Evolutionary conservation across 2,888 invertebrate species (phyloP), one percentile per base, ranked within the genome.

Genomic region (Dynastes hyllus): DNA sequence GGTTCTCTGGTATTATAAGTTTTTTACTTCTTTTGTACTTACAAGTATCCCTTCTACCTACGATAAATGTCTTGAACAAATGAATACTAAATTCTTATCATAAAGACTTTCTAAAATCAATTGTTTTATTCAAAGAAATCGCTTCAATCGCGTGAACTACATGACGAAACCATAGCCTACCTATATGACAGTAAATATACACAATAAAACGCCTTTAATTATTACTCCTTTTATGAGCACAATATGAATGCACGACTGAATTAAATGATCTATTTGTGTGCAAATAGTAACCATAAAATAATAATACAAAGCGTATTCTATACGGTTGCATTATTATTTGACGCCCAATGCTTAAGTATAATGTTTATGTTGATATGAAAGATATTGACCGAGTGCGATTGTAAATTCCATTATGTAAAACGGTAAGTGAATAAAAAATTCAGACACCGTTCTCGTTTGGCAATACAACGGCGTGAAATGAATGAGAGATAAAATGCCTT

Each of bases 401-500:
- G 63, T 63, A 63, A 63, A 66, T 66, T 45, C 66, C 45, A 66
- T 45, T 66, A 66, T 45, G 66, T 66, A 63, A 32, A 63, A 63
- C 63, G 32, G 63, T 63, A 63, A 5, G 32, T 32, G 27, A 63
- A 32, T 63, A 63, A 63, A 16, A 63, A 63, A 63, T 63, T 63
- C 32, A 32, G 32, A 63, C 63, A 63, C 29, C 63, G 63, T 63
- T 29, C 63, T 29, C 63, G 63, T 63, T 63, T 63, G 63, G 63
- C 63, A 63, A 63, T 63, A 6, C 29, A 32, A 63, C 63, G 63
- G 63, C 63, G 32, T 27, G 50, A 27, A 67, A 50, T 50, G 67
- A 67, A 65, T 65, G 50, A 8, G 50, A 67, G 67, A 67, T 67
- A 45, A 67, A 67, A 67, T 67, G 16, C 67, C 50, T 67, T 67